Evolutionary conservation across 2,797 vertebrate species (phyloP).

Genomic region (Novumbra hubbsi): DNA sequence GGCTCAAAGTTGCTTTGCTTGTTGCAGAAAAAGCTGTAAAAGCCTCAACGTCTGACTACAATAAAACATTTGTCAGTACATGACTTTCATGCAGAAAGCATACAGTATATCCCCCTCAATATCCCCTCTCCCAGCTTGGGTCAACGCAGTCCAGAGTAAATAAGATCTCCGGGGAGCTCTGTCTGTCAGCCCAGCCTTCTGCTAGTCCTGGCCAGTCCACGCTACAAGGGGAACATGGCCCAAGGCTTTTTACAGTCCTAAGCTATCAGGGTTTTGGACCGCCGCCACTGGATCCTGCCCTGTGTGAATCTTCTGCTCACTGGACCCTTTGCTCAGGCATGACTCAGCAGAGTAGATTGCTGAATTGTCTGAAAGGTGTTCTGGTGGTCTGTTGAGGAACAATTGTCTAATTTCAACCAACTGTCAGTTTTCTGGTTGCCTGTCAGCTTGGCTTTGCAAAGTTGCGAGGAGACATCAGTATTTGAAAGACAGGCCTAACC

Average conservation of each 20-base stretch:
- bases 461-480: constrained; percentile 59
- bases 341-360: constrained; percentile 26
- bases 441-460: constrained; percentile 63
- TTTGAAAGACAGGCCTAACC: constrained; percentile 67
- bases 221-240: constrained; percentile 25
- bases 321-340: constrained; percentile 32
- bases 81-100: neutral
- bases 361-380: constrained; percentile 49
- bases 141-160: constrained; percentile 27
- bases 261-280: constrained; percentile 40
- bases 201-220: neutral
- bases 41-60: neutral
- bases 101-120: neutral
- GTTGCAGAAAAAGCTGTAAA: neutral
- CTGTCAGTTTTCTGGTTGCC: constrained; percentile 58
- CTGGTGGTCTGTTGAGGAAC: constrained; percentile 56
- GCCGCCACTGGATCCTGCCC: constrained; percentile 34
- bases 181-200: constrained; percentile 10
- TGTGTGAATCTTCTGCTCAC: constrained; percentile 30
- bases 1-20: neutral
- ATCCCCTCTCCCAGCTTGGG: neutral
- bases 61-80: neutral
- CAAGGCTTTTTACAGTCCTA: constrained; percentile 41
- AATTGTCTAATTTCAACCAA: constrained; percentile 53
- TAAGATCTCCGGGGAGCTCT: constrained; percentile 40